Conservation (phyloP, 2,113 vertebrate species). For the Nerophis ophidion region DNA sequence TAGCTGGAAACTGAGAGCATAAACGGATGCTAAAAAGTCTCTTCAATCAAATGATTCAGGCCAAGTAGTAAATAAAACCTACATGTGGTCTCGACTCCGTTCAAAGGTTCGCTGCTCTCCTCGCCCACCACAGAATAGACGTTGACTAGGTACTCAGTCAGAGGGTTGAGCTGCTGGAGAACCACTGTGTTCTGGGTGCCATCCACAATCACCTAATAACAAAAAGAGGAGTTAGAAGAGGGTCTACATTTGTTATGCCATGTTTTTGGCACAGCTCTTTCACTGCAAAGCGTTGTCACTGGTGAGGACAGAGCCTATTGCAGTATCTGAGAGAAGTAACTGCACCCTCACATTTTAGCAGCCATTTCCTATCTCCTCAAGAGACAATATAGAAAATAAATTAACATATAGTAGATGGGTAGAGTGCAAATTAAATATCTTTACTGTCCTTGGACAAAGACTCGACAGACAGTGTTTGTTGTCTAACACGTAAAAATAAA, state of each 20-base stretch:
- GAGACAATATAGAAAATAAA: too few species aligned
- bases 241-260: background rate
- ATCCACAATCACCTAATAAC: conserved; percentile 81
- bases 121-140: conserved; percentile 89
- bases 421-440: too few species aligned
- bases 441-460: too few species aligned
- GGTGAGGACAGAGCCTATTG: too few species aligned
- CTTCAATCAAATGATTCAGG: background rate
- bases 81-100: conserved; percentile 87
- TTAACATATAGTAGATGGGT: too few species aligned
- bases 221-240: conserved; percentile 7
- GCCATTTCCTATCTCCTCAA: too few species aligned
- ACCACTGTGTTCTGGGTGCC: conserved; percentile 81
- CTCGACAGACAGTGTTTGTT: too few species aligned
- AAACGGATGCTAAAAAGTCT: conserved; percentile 8
- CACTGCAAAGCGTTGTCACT: background rate
- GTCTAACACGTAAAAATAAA: too few species aligned
- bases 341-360: background rate
- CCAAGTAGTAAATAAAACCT: conserved; percentile 48
- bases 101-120: conserved; percentile 87
- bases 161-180: conserved; percentile 79
- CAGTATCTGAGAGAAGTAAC: background rate
- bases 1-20: background rate
- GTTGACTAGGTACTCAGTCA: conserved; percentile 85
- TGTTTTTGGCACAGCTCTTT: background rate